phyloP scores from a whole-genome alignment of 2,797 vertebrate species.

The Mus spretus region DNA sequence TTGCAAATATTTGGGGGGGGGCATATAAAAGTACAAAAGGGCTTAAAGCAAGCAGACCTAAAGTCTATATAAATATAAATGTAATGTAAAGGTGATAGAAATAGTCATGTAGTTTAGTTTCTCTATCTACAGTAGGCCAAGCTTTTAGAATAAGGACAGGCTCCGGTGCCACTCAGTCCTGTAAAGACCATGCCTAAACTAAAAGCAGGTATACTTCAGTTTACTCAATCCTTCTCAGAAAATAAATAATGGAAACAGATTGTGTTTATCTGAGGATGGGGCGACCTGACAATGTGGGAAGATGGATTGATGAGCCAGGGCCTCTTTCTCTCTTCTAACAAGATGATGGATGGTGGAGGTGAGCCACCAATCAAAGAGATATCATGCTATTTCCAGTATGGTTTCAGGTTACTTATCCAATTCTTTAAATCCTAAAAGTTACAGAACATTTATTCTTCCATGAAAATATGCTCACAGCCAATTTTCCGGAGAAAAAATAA shows the following conservation, averaged over 20 bases:
- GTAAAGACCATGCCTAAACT: background rate
- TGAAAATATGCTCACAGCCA: constrained; percentile 53
- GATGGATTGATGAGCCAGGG: constrained; percentile 63
- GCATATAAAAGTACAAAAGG: constrained; percentile 41
- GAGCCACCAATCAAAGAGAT: constrained; percentile 75
- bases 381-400: constrained; percentile 52
- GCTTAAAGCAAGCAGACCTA: constrained; percentile 25
- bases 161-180: constrained; percentile 23
- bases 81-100: background rate
- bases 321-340: constrained; percentile 40
- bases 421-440: constrained; percentile 73
- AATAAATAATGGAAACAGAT: constrained; percentile 70
- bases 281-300: constrained; percentile 10
- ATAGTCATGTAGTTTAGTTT: background rate
- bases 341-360: constrained; percentile 57
- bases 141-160: background rate
- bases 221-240: constrained; percentile 47
- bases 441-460: constrained; percentile 68
- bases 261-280: constrained; percentile 65
- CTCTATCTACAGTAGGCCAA: background rate
- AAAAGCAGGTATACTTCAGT: constrained; percentile 47
- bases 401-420: constrained; percentile 62
- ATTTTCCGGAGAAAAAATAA: constrained; percentile 64
- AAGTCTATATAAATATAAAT: background rate
- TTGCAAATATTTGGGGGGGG: constrained; percentile 21